Evolutionary conservation across 2,888 invertebrate species (phyloP).

Genomic region (Phragmatobia fuliginosa): DNA sequence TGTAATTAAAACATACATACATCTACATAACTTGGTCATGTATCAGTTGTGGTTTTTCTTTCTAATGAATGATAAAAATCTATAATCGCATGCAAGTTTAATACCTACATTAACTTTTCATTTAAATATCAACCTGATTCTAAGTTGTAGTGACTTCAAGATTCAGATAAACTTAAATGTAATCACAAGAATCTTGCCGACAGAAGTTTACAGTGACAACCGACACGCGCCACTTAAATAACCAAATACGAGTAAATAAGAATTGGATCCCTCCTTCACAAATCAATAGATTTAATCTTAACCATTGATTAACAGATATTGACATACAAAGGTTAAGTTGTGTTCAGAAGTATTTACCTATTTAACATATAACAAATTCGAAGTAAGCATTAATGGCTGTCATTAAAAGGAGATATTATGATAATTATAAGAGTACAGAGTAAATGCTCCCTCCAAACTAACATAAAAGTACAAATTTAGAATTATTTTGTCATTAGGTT

Average conservation of each 20-base stretch:
- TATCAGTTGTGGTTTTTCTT: not conserved
- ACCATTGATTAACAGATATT: slow-evolving; percentile 7
- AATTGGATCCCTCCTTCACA: slow-evolving; percentile 8
- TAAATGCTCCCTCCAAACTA: slow-evolving; percentile 11
- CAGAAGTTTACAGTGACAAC: not conserved
- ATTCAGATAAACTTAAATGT: not conserved
- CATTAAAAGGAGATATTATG: not conserved
- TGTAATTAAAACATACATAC: no score
- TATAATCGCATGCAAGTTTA: not conserved
- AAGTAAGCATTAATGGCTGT: not conserved
- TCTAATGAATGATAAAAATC: not conserved
- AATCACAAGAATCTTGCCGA: not conserved
- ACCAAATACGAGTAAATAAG: slow-evolving; percentile 3
- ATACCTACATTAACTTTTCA: not conserved
- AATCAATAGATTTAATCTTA: slow-evolving; percentile 10
- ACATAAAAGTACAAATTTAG: no score
- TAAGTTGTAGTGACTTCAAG: not conserved
- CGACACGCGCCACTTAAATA: not conserved
- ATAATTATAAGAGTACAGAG: not conserved
- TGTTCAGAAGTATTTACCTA: slow-evolving; percentile 3
- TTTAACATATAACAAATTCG: slow-evolving; percentile 9
- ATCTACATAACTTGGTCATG: not conserved
- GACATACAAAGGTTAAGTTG: slow-evolving; percentile 15
- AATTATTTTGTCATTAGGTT: no score
- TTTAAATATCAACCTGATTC: not conserved